phyloP scores from a whole-genome alignment of 2,113 vertebrate genomes.

The Camelus bactrianus region DNA sequence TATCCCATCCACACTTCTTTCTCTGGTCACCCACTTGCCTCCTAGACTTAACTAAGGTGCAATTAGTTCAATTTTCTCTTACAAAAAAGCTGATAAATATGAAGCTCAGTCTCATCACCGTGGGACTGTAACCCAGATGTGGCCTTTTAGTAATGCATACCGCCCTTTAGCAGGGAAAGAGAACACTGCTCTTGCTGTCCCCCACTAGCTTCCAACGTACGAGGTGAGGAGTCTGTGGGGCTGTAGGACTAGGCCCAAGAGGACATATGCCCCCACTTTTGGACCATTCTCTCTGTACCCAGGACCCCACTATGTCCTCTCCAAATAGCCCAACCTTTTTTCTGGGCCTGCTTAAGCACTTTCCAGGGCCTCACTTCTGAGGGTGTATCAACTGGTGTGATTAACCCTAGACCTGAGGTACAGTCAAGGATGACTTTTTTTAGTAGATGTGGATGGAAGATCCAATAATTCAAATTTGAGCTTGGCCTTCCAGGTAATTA shows the following conservation, averaged over 20 bases:
- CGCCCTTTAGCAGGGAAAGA: not conserved
- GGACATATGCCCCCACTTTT: not conserved
- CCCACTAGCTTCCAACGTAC: not conserved
- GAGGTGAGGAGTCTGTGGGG: not conserved
- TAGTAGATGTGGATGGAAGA: not conserved
- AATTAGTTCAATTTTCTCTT: not conserved
- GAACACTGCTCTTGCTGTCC: not conserved
- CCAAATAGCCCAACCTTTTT: not conserved
- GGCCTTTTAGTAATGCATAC: not conserved
- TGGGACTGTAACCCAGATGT: not conserved
- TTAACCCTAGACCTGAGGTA: not conserved
- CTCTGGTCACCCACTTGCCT: not conserved
- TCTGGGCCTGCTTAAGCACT: not conserved
- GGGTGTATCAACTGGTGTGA: not conserved
- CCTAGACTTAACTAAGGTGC: not conserved
- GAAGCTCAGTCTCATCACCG: not conserved
- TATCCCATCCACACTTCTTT: not conserved
- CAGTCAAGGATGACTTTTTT: not conserved
- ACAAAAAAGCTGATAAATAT: slow-evolving; percentile 5
- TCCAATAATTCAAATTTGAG: not conserved
- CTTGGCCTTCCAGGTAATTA: not conserved
- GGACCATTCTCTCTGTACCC: not conserved
- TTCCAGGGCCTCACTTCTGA: not conserved
- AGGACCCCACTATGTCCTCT: not conserved
- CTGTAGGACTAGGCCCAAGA: too few species aligned